phyloP scores from a whole-genome alignment of 2,113 vertebrate species.

The Rhabdomys dilectus region DNA sequence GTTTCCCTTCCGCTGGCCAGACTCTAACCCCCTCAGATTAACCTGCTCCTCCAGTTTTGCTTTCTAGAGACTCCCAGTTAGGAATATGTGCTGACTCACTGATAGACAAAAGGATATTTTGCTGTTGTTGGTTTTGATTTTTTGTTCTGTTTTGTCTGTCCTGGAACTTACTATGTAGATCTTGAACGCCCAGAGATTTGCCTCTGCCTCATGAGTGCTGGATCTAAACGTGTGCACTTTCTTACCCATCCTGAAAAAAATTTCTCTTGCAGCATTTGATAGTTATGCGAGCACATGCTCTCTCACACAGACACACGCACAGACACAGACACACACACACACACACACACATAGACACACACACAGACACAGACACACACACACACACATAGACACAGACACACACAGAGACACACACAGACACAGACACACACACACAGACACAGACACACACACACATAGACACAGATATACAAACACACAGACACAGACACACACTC shows the following conservation, averaged over 20 bases:
- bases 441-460: not conserved
- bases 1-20: not conserved
- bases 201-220: not conserved
- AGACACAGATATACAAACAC: not conserved
- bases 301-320: accelerated
- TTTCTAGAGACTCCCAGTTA: not conserved
- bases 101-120: not conserved
- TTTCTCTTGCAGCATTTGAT: not conserved
- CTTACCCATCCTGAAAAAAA: not conserved
- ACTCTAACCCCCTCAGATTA: not conserved
- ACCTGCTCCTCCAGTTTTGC: not conserved
- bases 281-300: not conserved
- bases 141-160: not conserved
- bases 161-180: not conserved
- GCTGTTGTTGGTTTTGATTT: too few relatives aligned
- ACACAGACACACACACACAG: too few relatives aligned
- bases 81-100: too few relatives aligned
- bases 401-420: not conserved
- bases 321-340: accelerated
- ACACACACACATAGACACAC: not conserved
- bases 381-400: too few relatives aligned
- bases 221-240: not conserved
- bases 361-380: not conserved
- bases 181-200: not conserved
- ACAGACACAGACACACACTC: accelerated